Conservation (phyloP, 2,113 vertebrate genomes). For the Sminthopsis crassicaudata region DNA sequence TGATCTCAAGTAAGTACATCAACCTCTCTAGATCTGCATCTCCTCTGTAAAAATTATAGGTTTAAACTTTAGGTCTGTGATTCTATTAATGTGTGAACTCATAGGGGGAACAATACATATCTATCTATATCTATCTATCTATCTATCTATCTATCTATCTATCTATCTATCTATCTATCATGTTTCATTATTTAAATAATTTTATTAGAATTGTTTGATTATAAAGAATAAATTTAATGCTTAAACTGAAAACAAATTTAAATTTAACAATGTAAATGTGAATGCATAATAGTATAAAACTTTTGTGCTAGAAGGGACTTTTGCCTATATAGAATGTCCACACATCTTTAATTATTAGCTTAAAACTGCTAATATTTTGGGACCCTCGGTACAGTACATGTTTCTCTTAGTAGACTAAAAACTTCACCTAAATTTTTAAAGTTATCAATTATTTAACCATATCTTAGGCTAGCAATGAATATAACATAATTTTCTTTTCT, state of each 20-base stretch:
- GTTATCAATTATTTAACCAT: not conserved
- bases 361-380: not conserved
- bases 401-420: not conserved
- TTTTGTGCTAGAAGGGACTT: not conserved
- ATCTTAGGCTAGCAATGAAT: not conserved
- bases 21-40: not conserved
- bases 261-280: not conserved
- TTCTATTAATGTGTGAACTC: not conserved
- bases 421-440: not conserved
- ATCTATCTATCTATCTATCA: not conserved
- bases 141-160: not conserved
- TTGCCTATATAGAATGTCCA: not conserved
- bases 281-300: not conserved
- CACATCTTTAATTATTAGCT: not conserved
- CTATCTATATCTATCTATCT: too few species aligned
- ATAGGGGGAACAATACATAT: not conserved
- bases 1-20: not conserved
- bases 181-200: not conserved
- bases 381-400: not conserved
- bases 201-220: slow-evolving; percentile 4
- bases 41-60: not conserved
- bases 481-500: not conserved
- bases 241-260: too few species aligned
- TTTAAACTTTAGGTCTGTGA: not conserved
- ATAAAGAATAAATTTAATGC: not conserved